Base-by-base conservation (phyloP, 2,113 vertebrate genomes). In the Centropus bengalensis region DNA sequence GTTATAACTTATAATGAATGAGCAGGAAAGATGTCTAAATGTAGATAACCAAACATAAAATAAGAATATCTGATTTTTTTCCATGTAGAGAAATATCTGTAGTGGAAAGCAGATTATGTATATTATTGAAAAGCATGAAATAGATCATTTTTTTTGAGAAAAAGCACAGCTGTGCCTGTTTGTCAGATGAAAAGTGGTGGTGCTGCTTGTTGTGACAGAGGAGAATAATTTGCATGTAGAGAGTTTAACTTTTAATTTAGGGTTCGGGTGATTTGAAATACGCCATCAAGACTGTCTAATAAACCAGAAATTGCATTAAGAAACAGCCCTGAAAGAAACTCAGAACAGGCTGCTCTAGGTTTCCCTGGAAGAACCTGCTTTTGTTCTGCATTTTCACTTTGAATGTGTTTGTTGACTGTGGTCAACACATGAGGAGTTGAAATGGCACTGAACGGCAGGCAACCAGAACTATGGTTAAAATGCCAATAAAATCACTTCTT, bases 101-200 rank as follows among this genome's bases (percentile, higher is more conserved):
- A 70, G 28, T 59, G 68, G 47, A 54, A 71, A 79, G 20, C 47
- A 74, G 40, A 42, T 75, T 51, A 28, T 59, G 3, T 69, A 24
- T 59, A 80, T 77, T 77, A 44, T 54, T 96, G 60, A 78, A 80
- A 92, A 85, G 66, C 49, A 47, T 93, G 62, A 60, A 64, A 79
- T 58, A 73, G 44, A 82, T 59, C 12, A 8, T 13, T 55, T 74
- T 75, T n/a, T 45, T 60, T 32, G 33, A 73, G 49, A 75, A 81
- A 73, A 82, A 71, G 76, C 40, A 49, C 73, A 76, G 63, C n/a
- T 89, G 74, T 89, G 33, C 44, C 56, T 70, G 17, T 54, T 42
- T 88, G 62, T 93, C 74, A 84, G 16, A 78, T 74, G 42, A 82
- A 76, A 73, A 87, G 47, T 6, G 7, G 70, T 66, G 33, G 33